Evolutionary conservation across 2,888 invertebrate genomes (phyloP), one percentile per base, ranked within the genome.

Genomic region (Napeogenes inachia): DNA sequence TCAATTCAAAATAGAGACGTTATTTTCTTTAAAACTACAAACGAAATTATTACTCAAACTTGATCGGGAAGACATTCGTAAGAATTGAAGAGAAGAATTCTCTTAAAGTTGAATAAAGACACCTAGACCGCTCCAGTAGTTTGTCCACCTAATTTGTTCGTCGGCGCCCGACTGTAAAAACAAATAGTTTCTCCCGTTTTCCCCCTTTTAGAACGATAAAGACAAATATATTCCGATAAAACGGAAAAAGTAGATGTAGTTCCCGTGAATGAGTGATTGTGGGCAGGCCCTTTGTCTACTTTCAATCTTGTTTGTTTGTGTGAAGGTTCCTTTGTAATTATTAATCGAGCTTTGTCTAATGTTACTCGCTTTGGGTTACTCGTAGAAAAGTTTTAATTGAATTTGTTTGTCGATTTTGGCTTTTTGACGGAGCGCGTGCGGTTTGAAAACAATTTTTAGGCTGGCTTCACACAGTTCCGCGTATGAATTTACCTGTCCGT

Each of bases 71-170:
- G 83, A 84, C 83, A 81, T 77, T 83, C 79, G 71, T 68, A 77
- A 78, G 78, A 79, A 86, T 87, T 82, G 79, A 79, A 82, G 82
- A 82, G 84, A 84, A 82, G 83, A 87, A 87, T 87, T 87, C 80
- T 76, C 81, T 72, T 80, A 73, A 78, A 82, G 79, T 78, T 82
- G 83, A 87, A 89, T 85, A 87, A 82, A 87, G 89, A 87, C 89
- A 88, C 87, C 86, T 88, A 86, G 84, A 76, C 81, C 83, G 84
- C 82, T 87, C 85, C 84, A 85, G 87, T 87, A 89, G 90, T 89
- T 89, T 89, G 90, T 88, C 89, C 87, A 87, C 87, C 89, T 89
- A 89, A 89, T 90, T 90, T 90, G 89, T 87, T 88, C 90, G 85
- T 77, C 84, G 85, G 80, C 84, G 84, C 83, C 85, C 87, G 82